These are phyloP conservation scores for Lepidocyrtinus sp. DNA, from an alignment of 2,888 invertebrate genomes.

Conservation along the genomic window DNA sequence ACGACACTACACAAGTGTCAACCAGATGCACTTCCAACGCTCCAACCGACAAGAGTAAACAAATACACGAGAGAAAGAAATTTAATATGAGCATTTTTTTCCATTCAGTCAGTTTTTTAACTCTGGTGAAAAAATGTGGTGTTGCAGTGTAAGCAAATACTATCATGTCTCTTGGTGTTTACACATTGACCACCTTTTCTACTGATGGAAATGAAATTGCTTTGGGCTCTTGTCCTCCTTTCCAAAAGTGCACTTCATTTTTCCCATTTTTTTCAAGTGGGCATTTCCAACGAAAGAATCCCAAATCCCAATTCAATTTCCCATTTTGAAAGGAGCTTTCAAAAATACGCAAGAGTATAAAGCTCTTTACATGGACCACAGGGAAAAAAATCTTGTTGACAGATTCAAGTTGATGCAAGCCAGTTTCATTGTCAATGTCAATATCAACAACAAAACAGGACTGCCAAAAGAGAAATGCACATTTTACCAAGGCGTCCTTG, in stretches of 20 bases:
- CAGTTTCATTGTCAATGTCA: not conserved
- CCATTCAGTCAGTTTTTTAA: not conserved
- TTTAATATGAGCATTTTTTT: slow-evolving; percentile 28
- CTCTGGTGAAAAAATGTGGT: not conserved
- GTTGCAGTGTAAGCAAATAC: not conserved
- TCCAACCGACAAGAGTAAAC: slow-evolving; percentile 28
- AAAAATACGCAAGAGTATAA: not conserved
- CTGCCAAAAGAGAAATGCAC: not conserved
- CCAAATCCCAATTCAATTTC: slow-evolving; percentile 26
- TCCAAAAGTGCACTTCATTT: not conserved
- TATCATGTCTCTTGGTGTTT: slow-evolving; percentile 25
- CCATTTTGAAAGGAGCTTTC: not conserved
- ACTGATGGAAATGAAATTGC: slow-evolving; percentile 26
- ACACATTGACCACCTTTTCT: slow-evolving; percentile 35
- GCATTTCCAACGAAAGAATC: slow-evolving; percentile 7
- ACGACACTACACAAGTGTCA: slow-evolving; percentile 36
- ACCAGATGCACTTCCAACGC: slow-evolving; percentile 30
- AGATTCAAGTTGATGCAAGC: slow-evolving; percentile 41
- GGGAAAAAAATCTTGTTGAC: slow-evolving; percentile 33
- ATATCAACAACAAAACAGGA: not conserved
- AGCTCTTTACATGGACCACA: slow-evolving; percentile 13
- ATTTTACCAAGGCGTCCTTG: not conserved
- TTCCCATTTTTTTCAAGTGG: not conserved
- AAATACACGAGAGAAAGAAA: slow-evolving; percentile 39
- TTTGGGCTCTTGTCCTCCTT: not conserved